Conservation (phyloP, 1,140 invertebrate species). For the Macrostomum lignano region DNA sequence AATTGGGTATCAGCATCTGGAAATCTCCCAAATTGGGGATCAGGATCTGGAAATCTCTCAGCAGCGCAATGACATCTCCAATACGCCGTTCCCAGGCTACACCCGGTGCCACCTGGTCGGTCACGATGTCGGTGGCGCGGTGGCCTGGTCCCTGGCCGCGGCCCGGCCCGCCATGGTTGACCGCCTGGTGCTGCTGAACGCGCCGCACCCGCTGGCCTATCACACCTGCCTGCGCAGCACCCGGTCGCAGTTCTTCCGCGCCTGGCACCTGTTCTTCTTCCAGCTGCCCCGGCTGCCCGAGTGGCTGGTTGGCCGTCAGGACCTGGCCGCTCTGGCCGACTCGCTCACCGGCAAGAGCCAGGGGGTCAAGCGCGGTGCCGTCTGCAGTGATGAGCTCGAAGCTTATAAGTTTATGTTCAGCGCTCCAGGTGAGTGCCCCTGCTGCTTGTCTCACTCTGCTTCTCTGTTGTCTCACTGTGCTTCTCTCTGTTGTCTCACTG, state of each 20-base stretch:
- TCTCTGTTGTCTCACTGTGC: no score
- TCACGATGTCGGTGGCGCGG: constrained; percentile 48
- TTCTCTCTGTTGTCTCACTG: no score
- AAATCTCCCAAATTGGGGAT: no score
- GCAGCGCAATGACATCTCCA: no score
- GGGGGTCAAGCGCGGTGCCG: no score
- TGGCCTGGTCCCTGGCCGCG: constrained; percentile 33
- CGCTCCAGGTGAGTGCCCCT: no score
- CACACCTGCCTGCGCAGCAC: constrained; percentile 31
- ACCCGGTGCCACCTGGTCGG: constrained; percentile 34
- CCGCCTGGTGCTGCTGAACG: constrained; percentile 42
- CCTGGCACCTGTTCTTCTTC: constrained; percentile 41
- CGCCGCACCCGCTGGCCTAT: constrained; percentile 43
- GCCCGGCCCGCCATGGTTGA: constrained; percentile 38
- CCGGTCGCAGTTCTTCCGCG: constrained; percentile 32
- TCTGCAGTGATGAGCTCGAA: no score
- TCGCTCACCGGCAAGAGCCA: constrained; percentile 32
- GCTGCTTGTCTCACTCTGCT: no score
- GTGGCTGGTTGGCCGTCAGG: constrained; percentile 33
- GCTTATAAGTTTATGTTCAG: no score
- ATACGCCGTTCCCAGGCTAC: no score
- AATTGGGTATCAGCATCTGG: no score
- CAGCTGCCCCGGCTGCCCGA: constrained; percentile 43
- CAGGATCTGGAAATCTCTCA: no score
- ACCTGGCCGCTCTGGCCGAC: constrained; percentile 36